Evolutionary conservation across 2,113 vertebrate species (phyloP), one percentile per base, ranked within the genome.

Genomic region (Peromyscus maniculatus): DNA sequence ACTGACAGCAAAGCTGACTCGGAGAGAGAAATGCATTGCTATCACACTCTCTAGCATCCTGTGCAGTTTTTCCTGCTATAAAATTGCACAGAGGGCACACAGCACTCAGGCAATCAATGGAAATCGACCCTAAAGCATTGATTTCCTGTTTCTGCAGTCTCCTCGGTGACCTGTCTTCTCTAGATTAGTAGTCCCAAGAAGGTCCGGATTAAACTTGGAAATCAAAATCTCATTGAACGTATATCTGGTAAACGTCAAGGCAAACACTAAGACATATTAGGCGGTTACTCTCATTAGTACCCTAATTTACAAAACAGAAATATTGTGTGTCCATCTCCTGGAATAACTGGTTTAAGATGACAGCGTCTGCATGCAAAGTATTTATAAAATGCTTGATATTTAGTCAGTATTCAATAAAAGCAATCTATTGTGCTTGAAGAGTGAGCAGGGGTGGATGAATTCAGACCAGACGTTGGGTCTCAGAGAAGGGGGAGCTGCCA

Each of bases 21-120:
- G 80, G n/a, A 92, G 39, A 89, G 94, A 80, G 33, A 82, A 91
- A 95, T 15, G 8, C 43, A 87, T 21, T 17, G n/a, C 71, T 78
- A 26, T 31, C 31, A 80, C 0, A 10, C 4, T 64, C 33, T 87
- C 46, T 43, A 3, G 16, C 15, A 31, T 84, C 22, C 77, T 55
- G 49, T 49, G 8, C 13, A 79, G 57, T 21, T 87, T 49, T 90
- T 62, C 64, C 17, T 67, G 49, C 64, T 57, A 75, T 43, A 71
- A 39, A 39, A 55, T 3, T 91, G 43, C 7, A 91, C 69, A 64
- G 52, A 67, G 39, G 46, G 33, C 19, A 82, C 3, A 43, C 9
- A 33, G 62, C 66, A 74, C 39, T 8, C 19, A 7, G 2, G 22
- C 17, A 92, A 62, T 43, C 80, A 69, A 75, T 71, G 49, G 33